Evolutionary conservation across 2,113 vertebrate species (phyloP).

Genomic region (Phylloscopus whistleri): DNA sequence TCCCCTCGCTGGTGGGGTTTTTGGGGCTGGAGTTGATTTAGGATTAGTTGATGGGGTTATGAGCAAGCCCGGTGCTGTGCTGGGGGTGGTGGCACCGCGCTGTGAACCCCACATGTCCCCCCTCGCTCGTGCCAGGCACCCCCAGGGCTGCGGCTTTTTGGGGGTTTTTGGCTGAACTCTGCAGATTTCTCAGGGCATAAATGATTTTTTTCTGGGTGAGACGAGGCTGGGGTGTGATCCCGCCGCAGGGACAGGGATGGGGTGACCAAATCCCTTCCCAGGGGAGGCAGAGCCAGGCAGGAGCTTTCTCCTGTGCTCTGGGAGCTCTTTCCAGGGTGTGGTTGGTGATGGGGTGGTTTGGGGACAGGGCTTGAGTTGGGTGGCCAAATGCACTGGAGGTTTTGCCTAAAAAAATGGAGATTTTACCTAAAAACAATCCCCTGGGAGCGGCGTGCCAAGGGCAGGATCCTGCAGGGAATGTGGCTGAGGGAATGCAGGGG

Average conservation of each 20-base stretch:
- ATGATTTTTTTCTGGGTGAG: neutral
- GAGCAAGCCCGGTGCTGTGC: neutral
- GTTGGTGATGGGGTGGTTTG: accelerated
- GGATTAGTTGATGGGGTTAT: neutral
- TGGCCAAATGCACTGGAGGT: accelerated
- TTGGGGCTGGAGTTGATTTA: accelerated
- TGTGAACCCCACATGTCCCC: neutral
- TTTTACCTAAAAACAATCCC: neutral
- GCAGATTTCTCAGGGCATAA: neutral
- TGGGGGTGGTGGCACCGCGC: neutral
- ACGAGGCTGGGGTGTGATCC: accelerated
- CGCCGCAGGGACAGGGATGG: neutral
- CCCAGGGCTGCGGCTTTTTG: accelerated
- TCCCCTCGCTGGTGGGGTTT: no score
- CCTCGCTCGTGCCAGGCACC: neutral
- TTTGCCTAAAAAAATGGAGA: neutral
- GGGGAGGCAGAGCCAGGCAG: neutral
- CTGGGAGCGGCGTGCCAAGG: accelerated
- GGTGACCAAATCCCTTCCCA: neutral
- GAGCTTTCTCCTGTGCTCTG: accelerated
- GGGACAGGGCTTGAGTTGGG: accelerated
- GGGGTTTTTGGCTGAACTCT: neutral
- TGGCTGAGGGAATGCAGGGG: neutral
- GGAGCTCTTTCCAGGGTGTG: accelerated
- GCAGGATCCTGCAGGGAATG: neutral